Base-by-base conservation (phyloP, 1,140 invertebrate species). In the Drosophila santomea region DNA sequence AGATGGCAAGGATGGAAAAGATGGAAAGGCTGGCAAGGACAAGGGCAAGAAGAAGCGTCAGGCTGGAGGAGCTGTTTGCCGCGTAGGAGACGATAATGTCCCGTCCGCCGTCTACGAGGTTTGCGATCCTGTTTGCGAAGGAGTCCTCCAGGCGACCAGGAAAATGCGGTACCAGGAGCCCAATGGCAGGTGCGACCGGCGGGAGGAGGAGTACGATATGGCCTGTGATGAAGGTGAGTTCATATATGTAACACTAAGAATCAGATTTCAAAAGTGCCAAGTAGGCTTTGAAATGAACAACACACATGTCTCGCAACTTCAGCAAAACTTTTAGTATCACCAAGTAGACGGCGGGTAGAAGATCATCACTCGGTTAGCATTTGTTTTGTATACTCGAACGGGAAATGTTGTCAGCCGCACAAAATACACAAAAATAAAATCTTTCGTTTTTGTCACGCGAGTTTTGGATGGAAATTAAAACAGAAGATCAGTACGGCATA, bases 341-440 rank as follows among this genome's bases (percentile, higher is more conserved):
- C 43, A 58, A 61, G 73, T 79, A 54, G 54, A 14, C 44, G 61
- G 76, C 48, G 52, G 55, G 61, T 57, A 36, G 60, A 41, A 45
- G 17, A 36, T 48, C 50, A 39, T 25, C 28, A 5, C 44, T 71
- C 44, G 28, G 15, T 47, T 55, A 4, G 20, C 35, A 32, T 66
- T 38, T 12, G 12, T 55, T 56, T 59, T 38, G 25, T 32, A 67
- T 14, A 38, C 44, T 39, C 51, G 48, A 55, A 66, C 64, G 44
- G 76, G 67, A 73, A 66, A 71, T 71, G 52, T 73, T 73, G 41
- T 25, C 25, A 66, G 69, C 35, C 54, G 6, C 45, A 17, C 32
- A 73, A 59, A 79, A 60, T 47, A 41, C 12, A 54, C 41, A 66
- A 74, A 67, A 73, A 74, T 35, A 67, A 79, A 79, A 79, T 79